These are phyloP conservation scores for Bedellia somnulentella DNA, from an alignment of 2,888 invertebrate species.

Conservation along the genomic window DNA sequence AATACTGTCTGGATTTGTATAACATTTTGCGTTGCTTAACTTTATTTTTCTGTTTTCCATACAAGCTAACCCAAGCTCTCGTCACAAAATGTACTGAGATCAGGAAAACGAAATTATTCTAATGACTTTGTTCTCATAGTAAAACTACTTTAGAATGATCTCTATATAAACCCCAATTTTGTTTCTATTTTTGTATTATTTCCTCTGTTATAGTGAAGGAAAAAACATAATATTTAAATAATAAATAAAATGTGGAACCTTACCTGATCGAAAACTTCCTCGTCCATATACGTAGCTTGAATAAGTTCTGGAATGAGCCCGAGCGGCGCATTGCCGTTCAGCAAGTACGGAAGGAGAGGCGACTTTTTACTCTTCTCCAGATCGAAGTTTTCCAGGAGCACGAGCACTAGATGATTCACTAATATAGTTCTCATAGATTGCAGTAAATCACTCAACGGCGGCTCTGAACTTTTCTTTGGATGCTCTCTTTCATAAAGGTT, in stretches of 20 bases:
- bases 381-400: slow-evolving; percentile 56
- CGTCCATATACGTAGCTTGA: slow-evolving; percentile 62
- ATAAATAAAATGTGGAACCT: slow-evolving; percentile 12
- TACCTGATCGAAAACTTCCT: slow-evolving; percentile 58
- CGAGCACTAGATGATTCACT: slow-evolving; percentile 61
- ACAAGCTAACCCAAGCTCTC: too few species aligned
- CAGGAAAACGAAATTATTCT: too few species aligned
- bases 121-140: too few species aligned
- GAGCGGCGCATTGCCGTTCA: slow-evolving; percentile 71
- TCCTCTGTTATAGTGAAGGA: not conserved
- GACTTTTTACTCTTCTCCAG: slow-evolving; percentile 58
- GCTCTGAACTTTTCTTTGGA: slow-evolving; percentile 74
- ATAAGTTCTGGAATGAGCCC: slow-evolving; percentile 74
- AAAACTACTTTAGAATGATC: too few species aligned
- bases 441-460: slow-evolving; percentile 71
- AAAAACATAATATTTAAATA: not conserved
- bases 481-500: slow-evolving; percentile 73
- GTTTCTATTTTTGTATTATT: too few species aligned
- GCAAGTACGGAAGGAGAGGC: slow-evolving; percentile 68
- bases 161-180: too few species aligned
- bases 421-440: slow-evolving; percentile 56
- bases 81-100: too few species aligned
- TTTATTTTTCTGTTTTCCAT: too few species aligned
- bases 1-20: too few species aligned
- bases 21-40: too few species aligned